Percentiles rank a stretch among this genome's conserved stretches.
These are phyloP conservation scores for Pygoscelis antarcticus DNA, from an alignment of 2,113 vertebrate genomes.

Conservation along the genomic window DNA sequence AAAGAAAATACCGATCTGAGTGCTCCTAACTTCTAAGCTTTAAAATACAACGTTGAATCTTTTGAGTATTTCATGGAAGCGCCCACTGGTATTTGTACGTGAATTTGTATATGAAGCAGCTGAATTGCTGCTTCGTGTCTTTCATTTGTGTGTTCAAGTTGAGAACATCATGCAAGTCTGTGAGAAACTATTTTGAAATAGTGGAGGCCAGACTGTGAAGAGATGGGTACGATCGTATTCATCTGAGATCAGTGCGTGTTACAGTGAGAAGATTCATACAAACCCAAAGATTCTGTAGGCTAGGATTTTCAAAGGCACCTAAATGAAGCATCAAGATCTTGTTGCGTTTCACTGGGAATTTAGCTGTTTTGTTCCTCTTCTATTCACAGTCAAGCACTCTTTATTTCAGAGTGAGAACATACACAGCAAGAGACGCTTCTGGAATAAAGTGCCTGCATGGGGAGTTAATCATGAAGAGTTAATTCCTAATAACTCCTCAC, in stretches of 20 bases:
- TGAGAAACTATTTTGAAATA: background rate
- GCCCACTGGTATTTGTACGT: background rate
- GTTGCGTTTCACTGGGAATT: background rate
- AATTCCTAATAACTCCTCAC: background rate
- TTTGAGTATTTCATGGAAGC: background rate
- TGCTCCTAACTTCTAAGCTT: background rate
- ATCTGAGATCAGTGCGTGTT: background rate
- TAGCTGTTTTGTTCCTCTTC: background rate
- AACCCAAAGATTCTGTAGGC: fast-evolving
- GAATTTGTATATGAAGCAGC: background rate
- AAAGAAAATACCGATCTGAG: background rate
- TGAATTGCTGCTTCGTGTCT: background rate
- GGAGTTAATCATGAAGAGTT: background rate
- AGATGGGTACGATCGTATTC: background rate
- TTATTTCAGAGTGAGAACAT: background rate
- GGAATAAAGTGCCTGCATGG: background rate
- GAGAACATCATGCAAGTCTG: background rate
- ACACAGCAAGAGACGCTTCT: background rate
- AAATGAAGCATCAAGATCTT: background rate
- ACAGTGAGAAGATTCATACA: background rate
- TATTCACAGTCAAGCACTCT: background rate
- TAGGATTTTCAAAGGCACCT: background rate
- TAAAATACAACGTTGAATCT: background rate
- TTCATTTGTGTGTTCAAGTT: background rate
- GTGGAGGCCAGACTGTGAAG: background rate